These are phyloP conservation scores for Drosophila sulfurigaster DNA, from an alignment of 1,140 invertebrate species.

Conservation along the genomic window DNA sequence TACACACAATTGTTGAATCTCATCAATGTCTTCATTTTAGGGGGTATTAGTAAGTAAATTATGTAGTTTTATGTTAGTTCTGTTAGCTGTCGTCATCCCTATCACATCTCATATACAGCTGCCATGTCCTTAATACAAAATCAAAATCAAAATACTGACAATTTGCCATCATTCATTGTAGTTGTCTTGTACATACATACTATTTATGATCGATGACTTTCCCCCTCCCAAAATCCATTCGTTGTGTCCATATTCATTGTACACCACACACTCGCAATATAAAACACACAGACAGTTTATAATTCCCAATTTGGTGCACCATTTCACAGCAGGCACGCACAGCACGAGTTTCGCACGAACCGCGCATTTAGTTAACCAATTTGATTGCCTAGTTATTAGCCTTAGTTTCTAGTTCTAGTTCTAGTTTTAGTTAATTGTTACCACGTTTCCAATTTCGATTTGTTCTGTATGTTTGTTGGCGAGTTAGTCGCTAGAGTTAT, in stretches of 20 bases:
- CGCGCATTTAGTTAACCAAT: conserved; percentile 55
- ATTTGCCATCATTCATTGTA: conserved; percentile 21
- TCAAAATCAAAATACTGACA: conserved; percentile 17
- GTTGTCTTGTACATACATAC: conserved; percentile 20
- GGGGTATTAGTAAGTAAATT: conserved; percentile 23
- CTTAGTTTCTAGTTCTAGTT: conserved; percentile 38
- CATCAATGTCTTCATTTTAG: conserved; percentile 33
- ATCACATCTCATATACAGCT: not conserved
- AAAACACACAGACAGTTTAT: conserved; percentile 19
- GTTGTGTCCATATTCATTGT: conserved; percentile 47
- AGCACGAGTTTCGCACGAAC: conserved; percentile 65
- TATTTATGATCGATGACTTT: conserved; percentile 4
- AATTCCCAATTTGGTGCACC: conserved; percentile 66
- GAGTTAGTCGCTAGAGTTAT: conserved; percentile 51
- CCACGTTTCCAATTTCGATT: conserved; percentile 33
- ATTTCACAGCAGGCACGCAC: conserved; percentile 65
- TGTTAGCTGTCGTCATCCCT: conserved; percentile 28
- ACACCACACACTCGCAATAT: conserved; percentile 25
- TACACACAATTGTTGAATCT: conserved; percentile 20
- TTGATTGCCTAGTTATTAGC: conserved; percentile 41
- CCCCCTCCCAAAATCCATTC: conserved; percentile 10
- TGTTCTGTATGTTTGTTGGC: conserved; percentile 47
- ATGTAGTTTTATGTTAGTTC: conserved; percentile 40
- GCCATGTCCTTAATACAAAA: conserved; percentile 8
- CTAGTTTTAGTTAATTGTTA: conserved; percentile 9